Evolutionary conservation across 2,113 vertebrate species (phyloP), one percentile per base, ranked within the genome.

Genomic region (Muscicapa adusta): DNA sequence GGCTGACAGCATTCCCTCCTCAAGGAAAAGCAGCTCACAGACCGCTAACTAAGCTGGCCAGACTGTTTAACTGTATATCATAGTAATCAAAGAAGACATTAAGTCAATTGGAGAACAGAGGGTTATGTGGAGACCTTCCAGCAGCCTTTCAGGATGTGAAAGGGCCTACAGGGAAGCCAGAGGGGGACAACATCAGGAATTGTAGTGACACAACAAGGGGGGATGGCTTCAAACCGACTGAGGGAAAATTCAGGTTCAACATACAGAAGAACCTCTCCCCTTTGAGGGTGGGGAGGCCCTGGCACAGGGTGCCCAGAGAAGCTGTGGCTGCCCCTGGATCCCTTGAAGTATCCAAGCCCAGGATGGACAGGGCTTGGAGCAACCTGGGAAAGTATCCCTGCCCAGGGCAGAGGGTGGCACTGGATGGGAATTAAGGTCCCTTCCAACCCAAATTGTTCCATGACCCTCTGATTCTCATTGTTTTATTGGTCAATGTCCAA

Each of bases 301-400:
- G 15, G 45, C 14, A 58, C 43, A 58, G 17, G 31, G 25, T 36
- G 17, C 36, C 31, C 36, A 43, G 8, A 71, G 33, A 26, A 43
- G 22, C 62, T 67, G 36, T 26, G 62, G 43, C 26, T 67, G 61
- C 14, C 36, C 31, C 45, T 53, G 47, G 38, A 67, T 66, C 31
- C 34, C 25, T 75, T 20, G 25, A 8, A 36, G 9, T 26, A 14
- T 31, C 71, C 53, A 58, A 51, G 31, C 31, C 17, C 31, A 50
- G 34, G 34, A 0, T 42, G 33, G 38, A n/a, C 0, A 0, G 31
- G 43, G 18, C 60, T 43, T 51, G 28, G 23, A 58, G 14, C 12
- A n/a, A 4, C 13, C 38, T 31, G 45, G 45, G 60, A 19, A 60
- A 40, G 28, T 29, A 14, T 17, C 22, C 60, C 36, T 80, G 22